Conservation (phyloP, 2,888 invertebrate species). For the Brachyptera putata region DNA sequence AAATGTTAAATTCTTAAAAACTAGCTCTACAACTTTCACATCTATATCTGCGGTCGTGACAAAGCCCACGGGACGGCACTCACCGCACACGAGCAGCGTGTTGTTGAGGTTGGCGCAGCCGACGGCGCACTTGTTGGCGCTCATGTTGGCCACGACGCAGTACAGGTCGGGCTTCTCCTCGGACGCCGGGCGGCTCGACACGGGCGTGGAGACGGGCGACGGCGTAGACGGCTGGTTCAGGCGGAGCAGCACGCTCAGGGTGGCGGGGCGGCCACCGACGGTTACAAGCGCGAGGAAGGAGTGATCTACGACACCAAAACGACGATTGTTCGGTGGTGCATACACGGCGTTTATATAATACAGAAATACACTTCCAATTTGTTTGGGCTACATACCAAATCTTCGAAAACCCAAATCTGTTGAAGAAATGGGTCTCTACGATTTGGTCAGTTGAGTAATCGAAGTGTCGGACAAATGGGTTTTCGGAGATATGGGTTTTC, state of each 20-base stretch:
- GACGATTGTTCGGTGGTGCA: not conserved
- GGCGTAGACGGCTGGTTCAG: slow-evolving; percentile 45
- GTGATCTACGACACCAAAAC: slow-evolving; percentile 44
- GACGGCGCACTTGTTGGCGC: slow-evolving; percentile 66
- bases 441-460: too few relatives aligned
- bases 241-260: slow-evolving; percentile 58
- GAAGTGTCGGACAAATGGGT: too few relatives aligned
- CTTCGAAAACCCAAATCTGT: too few relatives aligned
- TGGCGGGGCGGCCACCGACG: slow-evolving; percentile 56
- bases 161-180: slow-evolving; percentile 55
- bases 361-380: too few relatives aligned
- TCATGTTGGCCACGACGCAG: slow-evolving; percentile 58
- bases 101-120: slow-evolving; percentile 68
- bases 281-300: slow-evolving; percentile 61
- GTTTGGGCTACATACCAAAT: too few relatives aligned
- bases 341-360: not conserved
- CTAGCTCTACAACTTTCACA: too few relatives aligned
- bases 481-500: too few relatives aligned
- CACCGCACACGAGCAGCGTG: slow-evolving; percentile 73
- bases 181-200: slow-evolving; percentile 38
- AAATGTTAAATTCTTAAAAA: too few relatives aligned
- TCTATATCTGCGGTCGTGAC: too few relatives aligned
- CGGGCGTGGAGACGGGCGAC: slow-evolving; percentile 32
- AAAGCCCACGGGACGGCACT: slow-evolving; percentile 39
- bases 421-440: too few relatives aligned